phyloP scores from a whole-genome alignment of 2,113 vertebrate genomes.

The Ciconia stormi region DNA sequence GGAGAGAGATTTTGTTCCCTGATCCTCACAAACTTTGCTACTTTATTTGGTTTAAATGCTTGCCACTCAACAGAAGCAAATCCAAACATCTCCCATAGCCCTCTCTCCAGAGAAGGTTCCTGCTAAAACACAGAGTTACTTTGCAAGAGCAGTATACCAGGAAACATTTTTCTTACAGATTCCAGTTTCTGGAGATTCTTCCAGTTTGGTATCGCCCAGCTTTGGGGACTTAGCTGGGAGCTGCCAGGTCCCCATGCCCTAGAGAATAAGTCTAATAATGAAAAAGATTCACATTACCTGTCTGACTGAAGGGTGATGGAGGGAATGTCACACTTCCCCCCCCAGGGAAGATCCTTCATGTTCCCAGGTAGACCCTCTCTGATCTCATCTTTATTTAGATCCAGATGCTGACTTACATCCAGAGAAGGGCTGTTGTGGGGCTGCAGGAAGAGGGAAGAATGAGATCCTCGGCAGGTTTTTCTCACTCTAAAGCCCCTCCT shows the following conservation, averaged over 20 bases:
- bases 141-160: neutral
- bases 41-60: neutral
- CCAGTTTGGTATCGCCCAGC: neutral
- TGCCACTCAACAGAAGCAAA: neutral
- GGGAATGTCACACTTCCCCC: conserved; percentile 27
- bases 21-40: neutral
- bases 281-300: conserved; percentile 34
- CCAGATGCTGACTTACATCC: neutral
- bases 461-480: neutral
- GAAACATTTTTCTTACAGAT: neutral
- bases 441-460: neutral
- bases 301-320: conserved; percentile 36
- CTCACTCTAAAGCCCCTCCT: neutral
- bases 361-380: neutral
- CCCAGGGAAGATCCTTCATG: neutral
- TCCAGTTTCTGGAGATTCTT: neutral
- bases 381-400: conserved; percentile 38
- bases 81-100: neutral
- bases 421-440: conserved; percentile 28
- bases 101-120: neutral
- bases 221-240: neutral
- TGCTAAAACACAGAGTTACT: neutral
- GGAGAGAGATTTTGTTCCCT: neutral
- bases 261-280: neutral
- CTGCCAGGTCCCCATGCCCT: neutral